Conservation (phyloP, 30 jellyfish, hydroid and myxozoan genomes). For the Aurelia aurita region DNA sequence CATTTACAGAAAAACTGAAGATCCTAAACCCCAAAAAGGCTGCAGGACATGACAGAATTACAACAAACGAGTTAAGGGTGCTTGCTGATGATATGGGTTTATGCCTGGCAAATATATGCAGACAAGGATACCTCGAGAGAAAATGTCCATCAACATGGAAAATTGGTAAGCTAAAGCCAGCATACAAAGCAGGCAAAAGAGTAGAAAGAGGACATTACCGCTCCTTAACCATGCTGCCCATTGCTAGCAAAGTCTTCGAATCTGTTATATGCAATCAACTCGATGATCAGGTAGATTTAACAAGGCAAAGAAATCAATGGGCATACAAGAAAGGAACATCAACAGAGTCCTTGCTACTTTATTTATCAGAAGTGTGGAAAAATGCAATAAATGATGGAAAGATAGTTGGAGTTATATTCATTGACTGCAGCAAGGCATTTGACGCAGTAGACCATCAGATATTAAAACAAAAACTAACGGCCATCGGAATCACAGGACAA, state of each 20-base stretch:
- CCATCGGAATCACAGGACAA: conserved; percentile 44
- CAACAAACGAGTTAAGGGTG: conserved; percentile 7
- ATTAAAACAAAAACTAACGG: conserved; percentile 39
- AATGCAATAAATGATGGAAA: conserved; percentile 48
- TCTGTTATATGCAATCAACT: conserved; percentile 41
- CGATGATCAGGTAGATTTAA: conserved; percentile 41
- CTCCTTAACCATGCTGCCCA: conserved; percentile 57
- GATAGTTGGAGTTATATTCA: conserved; percentile 46
- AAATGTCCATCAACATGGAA: conserved; percentile 19
- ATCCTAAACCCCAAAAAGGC: too few species aligned
- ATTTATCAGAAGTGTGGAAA: conserved; percentile 62
- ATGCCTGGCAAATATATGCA: conserved; percentile 12
- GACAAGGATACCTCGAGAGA: conserved; percentile 27
- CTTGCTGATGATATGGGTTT: conserved; percentile 9
- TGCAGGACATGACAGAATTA: background rate
- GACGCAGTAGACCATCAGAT: conserved; percentile 57
- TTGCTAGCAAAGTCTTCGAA: conserved; percentile 61
- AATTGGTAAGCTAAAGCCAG: conserved; percentile 40
- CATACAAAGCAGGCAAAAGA: conserved; percentile 36
- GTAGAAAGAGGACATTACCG: conserved; percentile 51
- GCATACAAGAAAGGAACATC: conserved; percentile 57
- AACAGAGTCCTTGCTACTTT: conserved; percentile 48
- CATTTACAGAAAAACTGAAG: background rate
- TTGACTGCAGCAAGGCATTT: conserved; percentile 61
- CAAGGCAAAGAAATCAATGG: conserved; percentile 75